phyloP scores from a whole-genome alignment of 2,888 invertebrate species.

The Caenorhabditis sp. region DNA sequence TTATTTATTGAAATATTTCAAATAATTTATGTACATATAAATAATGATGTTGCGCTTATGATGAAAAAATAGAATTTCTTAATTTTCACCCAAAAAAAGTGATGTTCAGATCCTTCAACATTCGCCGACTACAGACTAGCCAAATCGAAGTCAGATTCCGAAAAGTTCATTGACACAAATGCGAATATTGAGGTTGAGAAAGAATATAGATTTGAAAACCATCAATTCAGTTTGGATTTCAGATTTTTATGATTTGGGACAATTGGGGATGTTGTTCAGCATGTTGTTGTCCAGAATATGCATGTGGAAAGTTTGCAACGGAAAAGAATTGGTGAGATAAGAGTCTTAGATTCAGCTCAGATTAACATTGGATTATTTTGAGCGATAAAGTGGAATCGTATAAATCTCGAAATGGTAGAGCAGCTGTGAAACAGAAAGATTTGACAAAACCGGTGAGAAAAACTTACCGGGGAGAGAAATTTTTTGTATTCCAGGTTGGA shows the following conservation, averaged over 20 bases:
- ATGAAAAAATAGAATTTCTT: too few species aligned
- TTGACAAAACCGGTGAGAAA: background rate
- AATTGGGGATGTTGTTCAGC: slow-evolving; percentile 37
- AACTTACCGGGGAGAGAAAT: too few species aligned
- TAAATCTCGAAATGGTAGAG: background rate
- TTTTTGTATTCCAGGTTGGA: background rate
- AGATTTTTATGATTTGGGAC: slow-evolving; percentile 28
- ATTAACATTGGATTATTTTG: too few species aligned
- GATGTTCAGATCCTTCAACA: slow-evolving; percentile 14
- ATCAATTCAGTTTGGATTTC: background rate
- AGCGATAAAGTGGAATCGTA: background rate
- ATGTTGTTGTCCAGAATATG: slow-evolving; percentile 28
- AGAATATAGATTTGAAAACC: background rate
- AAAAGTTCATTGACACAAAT: background rate
- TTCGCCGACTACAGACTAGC: slow-evolving; percentile 5
- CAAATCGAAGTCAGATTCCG: too few species aligned
- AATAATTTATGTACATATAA: too few species aligned
- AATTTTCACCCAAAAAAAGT: background rate
- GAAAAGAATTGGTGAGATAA: slow-evolving; percentile 14
- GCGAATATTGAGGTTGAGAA: background rate
- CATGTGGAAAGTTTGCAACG: slow-evolving; percentile 20
- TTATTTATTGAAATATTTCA: too few species aligned
- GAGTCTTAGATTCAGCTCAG: too few species aligned
- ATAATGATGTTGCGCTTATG: too few species aligned
- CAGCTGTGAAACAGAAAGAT: background rate